phyloP scores from a whole-genome alignment of 1,140 invertebrate genomes.

The Hyposmocoma kahamanoa region DNA sequence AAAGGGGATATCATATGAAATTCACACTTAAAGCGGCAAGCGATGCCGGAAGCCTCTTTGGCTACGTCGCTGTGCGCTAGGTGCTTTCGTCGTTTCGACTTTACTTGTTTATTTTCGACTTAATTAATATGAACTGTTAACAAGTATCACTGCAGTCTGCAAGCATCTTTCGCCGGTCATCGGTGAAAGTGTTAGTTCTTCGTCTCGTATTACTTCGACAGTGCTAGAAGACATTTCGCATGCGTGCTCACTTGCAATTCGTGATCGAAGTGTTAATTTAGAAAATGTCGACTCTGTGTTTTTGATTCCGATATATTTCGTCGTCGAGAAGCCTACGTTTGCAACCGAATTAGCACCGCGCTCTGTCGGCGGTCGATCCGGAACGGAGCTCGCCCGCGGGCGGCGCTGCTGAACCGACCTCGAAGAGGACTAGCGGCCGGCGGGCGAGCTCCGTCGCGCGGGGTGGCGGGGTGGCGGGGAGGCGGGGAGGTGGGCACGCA shows the following conservation, averaged over 20 bases:
- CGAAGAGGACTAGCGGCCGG: no score
- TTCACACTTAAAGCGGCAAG: slow-evolving; percentile 65
- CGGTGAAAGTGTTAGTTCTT: slow-evolving; percentile 42
- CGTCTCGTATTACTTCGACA: slow-evolving; percentile 28
- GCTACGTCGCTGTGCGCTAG: slow-evolving; percentile 53
- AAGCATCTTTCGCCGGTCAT: slow-evolving; percentile 56
- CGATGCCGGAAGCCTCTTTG: slow-evolving; percentile 49
- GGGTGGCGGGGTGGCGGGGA: no score
- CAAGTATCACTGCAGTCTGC: slow-evolving; percentile 44
- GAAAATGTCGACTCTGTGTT: slow-evolving; percentile 31
- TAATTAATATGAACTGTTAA: slow-evolving; percentile 8
- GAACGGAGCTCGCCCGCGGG: no score
- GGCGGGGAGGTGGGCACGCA: slow-evolving; percentile 12
- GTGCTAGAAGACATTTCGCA: slow-evolving; percentile 57
- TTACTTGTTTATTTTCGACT: neutral
- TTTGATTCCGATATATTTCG: slow-evolving; percentile 32
- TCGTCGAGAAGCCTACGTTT: no score
- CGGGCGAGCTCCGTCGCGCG: neutral
- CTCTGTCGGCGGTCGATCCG: no score
- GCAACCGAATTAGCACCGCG: no score
- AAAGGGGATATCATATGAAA: slow-evolving; percentile 23
- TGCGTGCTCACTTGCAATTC: slow-evolving; percentile 65
- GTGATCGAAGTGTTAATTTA: slow-evolving; percentile 60
- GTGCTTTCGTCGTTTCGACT: slow-evolving; percentile 35
- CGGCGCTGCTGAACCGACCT: no score